Base-by-base conservation (phyloP, 2,797 vertebrate species). In the Arctocebus calabarensis region DNA sequence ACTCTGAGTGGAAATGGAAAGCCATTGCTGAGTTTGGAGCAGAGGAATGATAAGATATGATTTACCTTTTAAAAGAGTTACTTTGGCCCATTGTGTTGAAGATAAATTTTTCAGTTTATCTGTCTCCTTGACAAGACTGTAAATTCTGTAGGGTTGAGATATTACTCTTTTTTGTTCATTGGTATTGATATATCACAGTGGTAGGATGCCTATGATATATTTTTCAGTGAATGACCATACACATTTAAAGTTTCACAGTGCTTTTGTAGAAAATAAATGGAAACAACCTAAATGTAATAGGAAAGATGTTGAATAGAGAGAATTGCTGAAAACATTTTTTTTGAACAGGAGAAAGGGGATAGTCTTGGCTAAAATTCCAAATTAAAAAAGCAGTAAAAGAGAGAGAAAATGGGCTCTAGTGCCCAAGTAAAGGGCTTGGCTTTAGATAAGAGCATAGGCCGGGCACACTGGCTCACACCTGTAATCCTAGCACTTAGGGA, bases 321-420 rank as follows among this genome's bases (percentile, higher is more conserved):
- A 64, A 81, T 32, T 89, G 59, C 66, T 59, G 20, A 75, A 93
- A 55, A 92, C 57, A 64, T 88, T 5, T 32, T 62, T 62, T 92
- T 77, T 93, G 59, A 89, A 59, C 62, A 90, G 45, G 34, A 86
- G 66, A 94, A 94, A 66, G 23, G 66, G 52, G 48, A 40, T 87
- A 37, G 61, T 62, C 27, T 62, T 62, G 61, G 12, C 61, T 62
- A 27, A 29, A 62, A 61, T 25, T 10, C 59, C 59, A 61, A 61
- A 61, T 61, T 61, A 25, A 25, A 25, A 27, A 25, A 25, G 8
- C 10, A 61, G 22, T 4, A 61, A 57, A 85, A 43, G 34, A 79
- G 57, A 94, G 90, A 64, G 55, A 57, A 52, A 32, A 40, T 87
- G 59, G 10, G 82, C 73, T 73, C 64, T 25, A 48, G 73, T 32